Evolutionary conservation across 2,888 invertebrate genomes (phyloP), one percentile per base, ranked within the genome.

Genomic region (Melinaea marsaeus): DNA sequence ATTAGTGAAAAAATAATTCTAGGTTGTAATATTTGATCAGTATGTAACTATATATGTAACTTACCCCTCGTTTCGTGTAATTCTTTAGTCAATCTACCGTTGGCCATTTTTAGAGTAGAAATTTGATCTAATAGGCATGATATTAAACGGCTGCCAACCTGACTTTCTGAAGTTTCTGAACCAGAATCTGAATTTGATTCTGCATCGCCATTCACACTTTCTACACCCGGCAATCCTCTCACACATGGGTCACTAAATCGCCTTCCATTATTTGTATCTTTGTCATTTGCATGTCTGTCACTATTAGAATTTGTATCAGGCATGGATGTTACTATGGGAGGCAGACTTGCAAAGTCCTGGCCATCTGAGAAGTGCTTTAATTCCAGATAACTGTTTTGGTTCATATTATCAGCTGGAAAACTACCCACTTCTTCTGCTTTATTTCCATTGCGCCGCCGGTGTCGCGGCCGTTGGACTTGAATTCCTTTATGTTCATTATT

Each of bases 11-110:
- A 7, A 32, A 9, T 0, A 51, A 51, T 51, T 51, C 32, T 51
- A 32, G 4, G 7, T 13, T n/a, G n/a, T 9, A 51, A 51, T 9
- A 32, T 7, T 5, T 22, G 6, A 22, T 2, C 4, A 1, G 13
- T 2, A 56, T 32, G 9, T 35, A 2, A 37, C 13, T 22, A 13
- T 55, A 42, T 51, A 13, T 46, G n/a, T n/a, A 54, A 34, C 81
- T 84, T 90, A 90, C 94, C 93, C 91, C 93, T 94, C 64, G 95
- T 93, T 75, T 95, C 94, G 75, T 93, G 92, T 73, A 96, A 91
- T 79, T 95, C 95, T 79, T 94, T 93, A 75, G 92, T 94, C 77
- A 96, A 91, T 88, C 94, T 94, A 72, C 94, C 92, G 84, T 96
- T 95, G 63, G 93, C 92, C 72, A 94, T 93, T 78, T 95, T 95